phyloP scores from a whole-genome alignment of 2,888 invertebrate genomes.

The Andrena trimmerana region DNA sequence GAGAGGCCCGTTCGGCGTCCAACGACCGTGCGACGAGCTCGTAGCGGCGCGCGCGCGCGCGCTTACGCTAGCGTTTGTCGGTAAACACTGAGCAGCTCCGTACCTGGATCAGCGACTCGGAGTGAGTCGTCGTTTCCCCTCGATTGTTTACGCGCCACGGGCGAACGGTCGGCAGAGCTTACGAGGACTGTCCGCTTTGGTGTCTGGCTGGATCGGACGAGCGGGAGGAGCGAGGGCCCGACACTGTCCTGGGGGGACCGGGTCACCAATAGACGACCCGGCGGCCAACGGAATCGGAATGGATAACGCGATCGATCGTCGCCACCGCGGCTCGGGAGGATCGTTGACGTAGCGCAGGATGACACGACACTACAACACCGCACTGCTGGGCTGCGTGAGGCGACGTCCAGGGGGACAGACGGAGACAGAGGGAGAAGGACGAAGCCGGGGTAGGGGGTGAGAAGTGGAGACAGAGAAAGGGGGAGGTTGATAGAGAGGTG shows the following conservation, averaged over 20 bases:
- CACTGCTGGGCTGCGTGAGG: conserved; percentile 64
- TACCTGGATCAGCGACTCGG: neutral
- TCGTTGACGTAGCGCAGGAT: conserved; percentile 73
- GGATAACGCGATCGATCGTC: conserved; percentile 64
- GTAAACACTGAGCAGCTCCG: conserved; percentile 17
- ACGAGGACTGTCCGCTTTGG: neutral
- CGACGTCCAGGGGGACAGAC: conserved; percentile 65
- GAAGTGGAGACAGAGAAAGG: conserved; percentile 45
- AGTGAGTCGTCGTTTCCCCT: conserved; percentile 16
- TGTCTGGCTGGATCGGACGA: neutral
- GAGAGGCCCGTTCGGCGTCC: no score
- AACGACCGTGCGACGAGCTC: no score
- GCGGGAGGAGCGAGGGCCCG: neutral
- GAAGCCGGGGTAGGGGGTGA: conserved; percentile 46
- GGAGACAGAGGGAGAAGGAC: conserved; percentile 59
- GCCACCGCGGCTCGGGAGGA: conserved; percentile 65
- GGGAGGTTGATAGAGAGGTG: conserved; percentile 20
- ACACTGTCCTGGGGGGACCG: neutral
- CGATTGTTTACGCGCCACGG: conserved; percentile 33
- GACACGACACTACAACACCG: conserved; percentile 77
- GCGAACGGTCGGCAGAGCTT: neutral
- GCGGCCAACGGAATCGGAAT: conserved; percentile 38
- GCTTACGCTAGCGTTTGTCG: conserved; percentile 4
- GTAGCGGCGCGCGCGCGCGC: conserved; percentile 1
- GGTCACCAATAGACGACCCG: conserved; percentile 45